These are phyloP conservation scores for Gandaritis pyraliata DNA, from an alignment of 2,888 invertebrate species.

Conservation along the genomic window DNA sequence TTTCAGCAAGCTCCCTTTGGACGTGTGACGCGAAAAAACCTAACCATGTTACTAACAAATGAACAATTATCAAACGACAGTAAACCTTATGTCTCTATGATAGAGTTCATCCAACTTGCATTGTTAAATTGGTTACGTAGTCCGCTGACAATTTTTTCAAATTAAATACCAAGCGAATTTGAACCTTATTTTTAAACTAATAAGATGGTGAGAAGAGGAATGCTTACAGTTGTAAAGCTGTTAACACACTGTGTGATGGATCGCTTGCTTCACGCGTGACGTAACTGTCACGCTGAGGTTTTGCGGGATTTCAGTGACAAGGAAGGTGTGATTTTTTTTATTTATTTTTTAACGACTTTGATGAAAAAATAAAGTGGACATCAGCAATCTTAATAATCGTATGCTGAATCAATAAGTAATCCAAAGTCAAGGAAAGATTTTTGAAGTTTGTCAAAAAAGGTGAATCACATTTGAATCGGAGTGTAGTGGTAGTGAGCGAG, in stretches of 20 bases:
- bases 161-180: conserved; percentile 35
- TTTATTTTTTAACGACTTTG: neutral
- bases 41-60: conserved; percentile 46
- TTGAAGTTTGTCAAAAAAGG: too few relatives aligned
- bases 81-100: conserved; percentile 11
- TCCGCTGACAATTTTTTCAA: conserved; percentile 37
- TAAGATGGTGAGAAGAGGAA: conserved; percentile 41
- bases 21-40: conserved; percentile 69
- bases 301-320: conserved; percentile 63
- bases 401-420: too few relatives aligned
- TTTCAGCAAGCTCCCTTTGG: conserved; percentile 68
- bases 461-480: too few relatives aligned
- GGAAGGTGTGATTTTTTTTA: conserved; percentile 35
- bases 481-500: too few relatives aligned
- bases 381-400: too few relatives aligned
- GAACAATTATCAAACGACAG: conserved; percentile 30
- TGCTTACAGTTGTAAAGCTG: conserved; percentile 48
- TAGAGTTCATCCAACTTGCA: conserved; percentile 31
- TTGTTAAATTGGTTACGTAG: conserved; percentile 54
- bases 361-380: too few relatives aligned
- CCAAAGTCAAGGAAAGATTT: too few relatives aligned
- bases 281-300: conserved; percentile 70
- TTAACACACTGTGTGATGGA: conserved; percentile 76
- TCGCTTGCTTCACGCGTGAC: conserved; percentile 74
- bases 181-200: conserved; percentile 8